phyloP scores from a whole-genome alignment of 2,888 invertebrate genomes.

The Athalia cordata region DNA sequence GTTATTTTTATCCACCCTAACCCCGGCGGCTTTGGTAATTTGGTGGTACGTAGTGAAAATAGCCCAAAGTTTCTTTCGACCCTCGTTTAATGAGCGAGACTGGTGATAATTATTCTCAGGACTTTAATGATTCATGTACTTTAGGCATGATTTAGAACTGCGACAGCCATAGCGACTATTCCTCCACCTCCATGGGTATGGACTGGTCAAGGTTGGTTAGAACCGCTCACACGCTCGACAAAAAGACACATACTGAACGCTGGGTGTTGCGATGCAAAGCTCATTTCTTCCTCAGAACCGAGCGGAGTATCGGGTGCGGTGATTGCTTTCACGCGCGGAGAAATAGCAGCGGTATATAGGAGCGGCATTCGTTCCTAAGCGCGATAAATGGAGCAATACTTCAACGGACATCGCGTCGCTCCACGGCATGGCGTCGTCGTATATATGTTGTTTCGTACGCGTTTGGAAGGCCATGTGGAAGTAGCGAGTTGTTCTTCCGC shows the following conservation, averaged over 20 bases:
- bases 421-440: too few species aligned
- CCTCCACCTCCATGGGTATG: too few species aligned
- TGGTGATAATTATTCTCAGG: too few species aligned
- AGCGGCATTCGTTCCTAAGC: slow-evolving; percentile 4
- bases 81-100: too few species aligned
- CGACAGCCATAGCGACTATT: too few species aligned
- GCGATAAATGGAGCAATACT: slow-evolving; percentile 32
- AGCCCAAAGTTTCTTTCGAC: slow-evolving; percentile 11
- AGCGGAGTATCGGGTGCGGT: background rate
- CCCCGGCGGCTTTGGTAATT: background rate
- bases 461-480: slow-evolving; percentile 40
- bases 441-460: slow-evolving; percentile 7
- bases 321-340: slow-evolving; percentile 5
- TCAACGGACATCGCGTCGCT: slow-evolving; percentile 18
- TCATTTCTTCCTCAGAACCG: background rate
- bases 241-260: background rate
- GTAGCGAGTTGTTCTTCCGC: slow-evolving; percentile 14
- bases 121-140: too few species aligned
- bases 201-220: too few species aligned
- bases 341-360: background rate
- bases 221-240: background rate
- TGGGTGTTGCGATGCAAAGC: background rate
- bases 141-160: too few species aligned
- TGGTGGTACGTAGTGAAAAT: slow-evolving; percentile 6
- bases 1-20: slow-evolving; percentile 30